Evolutionary conservation across 2,888 invertebrate genomes (phyloP).

Genomic region (Rhagonycha lutea): DNA sequence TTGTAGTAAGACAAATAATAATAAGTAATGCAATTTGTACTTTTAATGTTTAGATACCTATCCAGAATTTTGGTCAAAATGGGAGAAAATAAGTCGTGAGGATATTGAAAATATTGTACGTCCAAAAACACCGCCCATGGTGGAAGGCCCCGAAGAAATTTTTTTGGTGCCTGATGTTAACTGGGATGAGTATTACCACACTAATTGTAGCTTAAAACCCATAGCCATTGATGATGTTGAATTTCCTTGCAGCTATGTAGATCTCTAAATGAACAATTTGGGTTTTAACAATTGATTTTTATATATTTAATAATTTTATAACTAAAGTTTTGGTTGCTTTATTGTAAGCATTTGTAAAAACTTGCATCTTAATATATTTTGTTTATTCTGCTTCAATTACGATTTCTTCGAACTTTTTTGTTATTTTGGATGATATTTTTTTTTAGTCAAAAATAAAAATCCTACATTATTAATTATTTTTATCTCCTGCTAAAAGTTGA

Average conservation of each 20-base stretch:
- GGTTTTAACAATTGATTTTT: background rate
- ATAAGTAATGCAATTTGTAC: background rate
- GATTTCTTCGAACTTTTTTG: background rate
- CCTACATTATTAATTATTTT: no score
- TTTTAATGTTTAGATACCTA: background rate
- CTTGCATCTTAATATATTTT: background rate
- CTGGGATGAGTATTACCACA: background rate
- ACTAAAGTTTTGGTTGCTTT: background rate
- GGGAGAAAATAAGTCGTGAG: background rate
- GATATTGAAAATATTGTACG: background rate
- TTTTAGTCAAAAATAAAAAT: no score
- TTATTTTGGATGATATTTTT: no score
- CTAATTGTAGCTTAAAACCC: background rate
- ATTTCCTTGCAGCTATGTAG: background rate
- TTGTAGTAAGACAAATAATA: background rate
- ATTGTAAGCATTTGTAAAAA: background rate
- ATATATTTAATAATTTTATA: background rate
- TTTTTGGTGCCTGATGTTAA: background rate
- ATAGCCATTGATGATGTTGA: background rate
- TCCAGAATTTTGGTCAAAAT: background rate
- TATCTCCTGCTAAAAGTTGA: no score
- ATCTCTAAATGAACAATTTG: background rate
- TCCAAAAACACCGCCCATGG: background rate
- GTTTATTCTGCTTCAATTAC: background rate
- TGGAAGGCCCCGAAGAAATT: background rate